A percentile compares a stretch with the other conserved stretches of the same genome.
phyloP scores from a whole-genome alignment of 2,797 vertebrate genomes.

The Eulemur mongoz region DNA sequence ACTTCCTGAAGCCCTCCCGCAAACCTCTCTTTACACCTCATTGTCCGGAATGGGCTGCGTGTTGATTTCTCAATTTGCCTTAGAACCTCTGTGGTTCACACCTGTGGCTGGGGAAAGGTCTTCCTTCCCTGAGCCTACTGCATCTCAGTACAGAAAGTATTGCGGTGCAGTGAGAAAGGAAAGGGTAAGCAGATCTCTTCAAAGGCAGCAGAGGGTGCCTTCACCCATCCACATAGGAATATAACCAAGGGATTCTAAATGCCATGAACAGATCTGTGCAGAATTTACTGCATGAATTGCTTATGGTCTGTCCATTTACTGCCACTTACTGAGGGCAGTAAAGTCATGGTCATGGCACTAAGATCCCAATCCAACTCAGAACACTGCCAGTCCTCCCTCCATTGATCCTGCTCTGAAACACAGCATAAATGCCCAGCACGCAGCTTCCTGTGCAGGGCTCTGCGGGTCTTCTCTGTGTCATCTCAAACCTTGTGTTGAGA shows the following conservation, averaged over 20 bases:
- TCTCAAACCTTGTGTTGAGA: not conserved
- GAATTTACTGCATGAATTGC: not conserved
- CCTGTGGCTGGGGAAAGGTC: not conserved
- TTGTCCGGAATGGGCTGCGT: not conserved
- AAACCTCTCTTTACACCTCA: not conserved
- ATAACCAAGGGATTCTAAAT: not conserved
- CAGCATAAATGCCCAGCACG: not conserved
- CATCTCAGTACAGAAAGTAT: not conserved
- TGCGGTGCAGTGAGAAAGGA: not conserved
- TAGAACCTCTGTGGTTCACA: not conserved
- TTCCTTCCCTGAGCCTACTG: not conserved
- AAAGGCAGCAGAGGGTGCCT: not conserved
- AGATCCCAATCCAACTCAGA: not conserved
- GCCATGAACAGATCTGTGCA: not conserved
- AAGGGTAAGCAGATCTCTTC: not conserved
- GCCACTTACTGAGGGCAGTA: not conserved
- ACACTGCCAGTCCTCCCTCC: not conserved
- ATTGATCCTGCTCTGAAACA: not conserved
- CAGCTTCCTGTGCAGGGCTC: too few species aligned
- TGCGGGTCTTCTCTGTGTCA: accelerated
- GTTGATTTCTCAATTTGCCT: not conserved
- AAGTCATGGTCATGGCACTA: not conserved
- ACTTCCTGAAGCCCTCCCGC: not conserved
- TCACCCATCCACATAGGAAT: not conserved
- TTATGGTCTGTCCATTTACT: not conserved